These are phyloP conservation scores for Sitophilus oryzae DNA, from an alignment of 1,140 invertebrate species.

Conservation along the genomic window DNA sequence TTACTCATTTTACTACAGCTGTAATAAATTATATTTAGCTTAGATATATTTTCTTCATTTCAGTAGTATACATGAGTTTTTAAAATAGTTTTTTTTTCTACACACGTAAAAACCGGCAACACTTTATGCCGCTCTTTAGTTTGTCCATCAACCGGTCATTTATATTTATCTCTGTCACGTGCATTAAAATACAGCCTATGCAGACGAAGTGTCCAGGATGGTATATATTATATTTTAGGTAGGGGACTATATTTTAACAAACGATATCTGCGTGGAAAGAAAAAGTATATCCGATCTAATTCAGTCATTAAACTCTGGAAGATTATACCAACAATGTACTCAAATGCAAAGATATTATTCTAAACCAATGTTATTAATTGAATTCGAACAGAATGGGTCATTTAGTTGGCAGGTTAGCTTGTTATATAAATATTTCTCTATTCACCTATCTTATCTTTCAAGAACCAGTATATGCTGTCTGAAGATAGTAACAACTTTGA, in stretches of 20 bases:
- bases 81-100: too few species aligned
- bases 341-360: slow-evolving; percentile 84
- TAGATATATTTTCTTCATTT: too few species aligned
- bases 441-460: slow-evolving; percentile 38
- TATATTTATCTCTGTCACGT: too few species aligned
- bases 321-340: slow-evolving; percentile 90
- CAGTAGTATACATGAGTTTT: too few species aligned
- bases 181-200: too few species aligned
- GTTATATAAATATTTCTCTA: too few species aligned
- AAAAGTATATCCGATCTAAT: slow-evolving; percentile 98
- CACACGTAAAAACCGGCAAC: too few species aligned
- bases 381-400: slow-evolving; percentile 92
- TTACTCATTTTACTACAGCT: too few species aligned
- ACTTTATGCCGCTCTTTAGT: too few species aligned
- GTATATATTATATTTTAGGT: slow-evolving; percentile 60
- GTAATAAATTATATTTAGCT: too few species aligned
- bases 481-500: slow-evolving; percentile 69
- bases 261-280: slow-evolving; percentile 92
- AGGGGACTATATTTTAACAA: slow-evolving; percentile 96
- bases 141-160: too few species aligned
- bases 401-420: slow-evolving; percentile 75
- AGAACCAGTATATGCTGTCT: slow-evolving; percentile 76
- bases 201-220: too few species aligned
- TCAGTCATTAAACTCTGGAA: slow-evolving; percentile 89
- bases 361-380: slow-evolving; percentile 89